Evolutionary conservation across 1,140 invertebrate species (phyloP).

Genomic region (Penaeus vannamei): DNA sequence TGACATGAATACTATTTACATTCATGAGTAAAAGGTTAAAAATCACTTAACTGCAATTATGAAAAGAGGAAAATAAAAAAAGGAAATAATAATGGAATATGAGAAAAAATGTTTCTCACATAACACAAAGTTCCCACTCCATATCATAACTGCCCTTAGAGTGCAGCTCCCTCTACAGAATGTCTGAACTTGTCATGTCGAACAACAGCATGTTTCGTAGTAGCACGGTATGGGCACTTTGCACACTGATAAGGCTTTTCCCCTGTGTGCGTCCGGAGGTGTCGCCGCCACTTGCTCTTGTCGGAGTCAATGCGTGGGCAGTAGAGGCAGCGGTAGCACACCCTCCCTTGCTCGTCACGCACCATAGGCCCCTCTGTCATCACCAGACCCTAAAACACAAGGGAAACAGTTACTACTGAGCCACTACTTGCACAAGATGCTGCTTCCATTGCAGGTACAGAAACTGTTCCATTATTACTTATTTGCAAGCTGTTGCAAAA

Average conservation of each 20-base stretch:
- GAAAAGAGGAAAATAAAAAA: no score
- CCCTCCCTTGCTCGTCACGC: slow-evolving; percentile 52
- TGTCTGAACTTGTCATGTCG: slow-evolving; percentile 55
- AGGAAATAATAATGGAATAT: no score
- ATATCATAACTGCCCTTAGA: no score
- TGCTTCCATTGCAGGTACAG: background rate
- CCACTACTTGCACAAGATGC: background rate
- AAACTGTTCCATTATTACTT: background rate
- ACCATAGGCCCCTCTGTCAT: slow-evolving; percentile 47
- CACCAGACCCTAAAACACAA: slow-evolving; percentile 51
- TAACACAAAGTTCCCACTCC: slow-evolving; percentile 2
- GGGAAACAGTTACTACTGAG: slow-evolving; percentile 37
- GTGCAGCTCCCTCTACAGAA: slow-evolving; percentile 31
- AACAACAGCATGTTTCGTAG: slow-evolving; percentile 46
- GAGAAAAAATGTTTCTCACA: background rate
- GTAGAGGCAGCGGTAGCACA: slow-evolving; percentile 58
- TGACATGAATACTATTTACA: no score
- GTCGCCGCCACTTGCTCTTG: slow-evolving; percentile 55
- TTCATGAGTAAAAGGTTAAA: no score
- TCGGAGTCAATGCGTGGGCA: slow-evolving; percentile 54
- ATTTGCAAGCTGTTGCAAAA: no score
- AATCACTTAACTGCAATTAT: no score
- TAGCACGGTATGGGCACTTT: slow-evolving; percentile 50
- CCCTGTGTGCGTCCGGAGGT: slow-evolving; percentile 45
- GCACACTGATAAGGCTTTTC: slow-evolving; percentile 54